These are phyloP conservation scores for Vicugna pacos DNA, from an alignment of 2,113 vertebrate genomes.

Conservation along the genomic window DNA sequence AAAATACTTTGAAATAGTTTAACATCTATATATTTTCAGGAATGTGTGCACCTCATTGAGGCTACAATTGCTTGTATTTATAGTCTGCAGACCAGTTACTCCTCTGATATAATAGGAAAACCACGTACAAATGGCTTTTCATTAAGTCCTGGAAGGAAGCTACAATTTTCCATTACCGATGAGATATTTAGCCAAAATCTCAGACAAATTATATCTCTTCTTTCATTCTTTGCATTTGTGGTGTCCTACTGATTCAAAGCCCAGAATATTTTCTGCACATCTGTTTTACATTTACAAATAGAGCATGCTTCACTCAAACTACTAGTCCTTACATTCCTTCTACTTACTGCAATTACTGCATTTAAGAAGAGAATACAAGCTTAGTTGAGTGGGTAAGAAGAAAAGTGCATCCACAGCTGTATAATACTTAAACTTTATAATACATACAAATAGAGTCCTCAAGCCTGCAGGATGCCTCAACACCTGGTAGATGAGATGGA, in stretches of 20 bases:
- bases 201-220: slow-evolving; percentile 73
- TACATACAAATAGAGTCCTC: slow-evolving; percentile 81
- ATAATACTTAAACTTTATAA: slow-evolving; percentile 84
- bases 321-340: slow-evolving; percentile 55
- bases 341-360: slow-evolving; percentile 64
- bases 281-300: slow-evolving; percentile 78
- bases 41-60: not conserved
- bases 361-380: slow-evolving; percentile 76
- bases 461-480: slow-evolving; percentile 78
- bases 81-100: not conserved
- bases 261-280: slow-evolving; percentile 82
- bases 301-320: slow-evolving; percentile 63
- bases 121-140: not conserved
- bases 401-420: slow-evolving; percentile 80
- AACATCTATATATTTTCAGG: not conserved
- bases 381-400: slow-evolving; percentile 72
- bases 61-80: not conserved
- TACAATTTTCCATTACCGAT: not conserved
- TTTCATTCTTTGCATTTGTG: slow-evolving; percentile 64
- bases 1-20: not conserved
- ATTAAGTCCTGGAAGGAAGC: slow-evolving; percentile 50
- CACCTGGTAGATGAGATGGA: slow-evolving; percentile 86
- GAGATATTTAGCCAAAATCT: slow-evolving; percentile 74
- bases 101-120: not conserved
- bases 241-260: slow-evolving; percentile 55